A percentile compares a stretch with the other conserved stretches of the same genome.
Conservation (phyloP, 2,888 invertebrate species). For the Pecten maximus region DNA sequence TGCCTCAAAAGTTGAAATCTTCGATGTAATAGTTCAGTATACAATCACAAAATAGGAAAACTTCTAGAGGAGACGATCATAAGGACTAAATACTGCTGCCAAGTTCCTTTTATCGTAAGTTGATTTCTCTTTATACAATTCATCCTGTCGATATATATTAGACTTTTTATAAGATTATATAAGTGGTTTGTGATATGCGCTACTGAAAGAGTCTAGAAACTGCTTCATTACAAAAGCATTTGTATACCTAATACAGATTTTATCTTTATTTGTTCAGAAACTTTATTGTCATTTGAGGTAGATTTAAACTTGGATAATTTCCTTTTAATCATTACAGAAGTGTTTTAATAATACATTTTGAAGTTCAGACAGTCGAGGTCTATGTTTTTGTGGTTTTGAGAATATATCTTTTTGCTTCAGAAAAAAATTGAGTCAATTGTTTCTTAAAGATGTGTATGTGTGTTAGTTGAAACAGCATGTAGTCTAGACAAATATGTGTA, state of each 20-base stretch:
- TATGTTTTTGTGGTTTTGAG: not conserved
- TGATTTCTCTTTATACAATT: not conserved
- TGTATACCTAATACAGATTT: not conserved
- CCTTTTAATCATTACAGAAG: not conserved
- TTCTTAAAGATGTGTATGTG: not conserved
- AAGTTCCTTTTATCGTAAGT: not conserved
- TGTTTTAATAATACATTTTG: too few species aligned
- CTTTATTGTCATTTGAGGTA: not conserved
- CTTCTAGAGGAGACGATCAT: not conserved
- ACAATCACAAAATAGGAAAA: not conserved
- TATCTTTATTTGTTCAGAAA: not conserved
- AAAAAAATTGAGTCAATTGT: not conserved
- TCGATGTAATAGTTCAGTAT: not conserved
- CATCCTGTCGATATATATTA: not conserved
- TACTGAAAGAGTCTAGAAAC: not conserved
- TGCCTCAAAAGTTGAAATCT: not conserved
- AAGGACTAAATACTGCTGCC: not conserved
- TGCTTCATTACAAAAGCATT: not conserved
- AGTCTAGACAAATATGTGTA: not conserved
- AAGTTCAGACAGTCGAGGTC: too few species aligned
- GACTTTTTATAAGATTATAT: not conserved
- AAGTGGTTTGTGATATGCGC: not conserved
- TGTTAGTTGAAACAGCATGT: too few species aligned
- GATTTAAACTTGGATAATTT: not conserved
- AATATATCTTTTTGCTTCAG: too few species aligned